phyloP scores from a whole-genome alignment of 1,140 invertebrate species.

The Meteorus sp. region DNA sequence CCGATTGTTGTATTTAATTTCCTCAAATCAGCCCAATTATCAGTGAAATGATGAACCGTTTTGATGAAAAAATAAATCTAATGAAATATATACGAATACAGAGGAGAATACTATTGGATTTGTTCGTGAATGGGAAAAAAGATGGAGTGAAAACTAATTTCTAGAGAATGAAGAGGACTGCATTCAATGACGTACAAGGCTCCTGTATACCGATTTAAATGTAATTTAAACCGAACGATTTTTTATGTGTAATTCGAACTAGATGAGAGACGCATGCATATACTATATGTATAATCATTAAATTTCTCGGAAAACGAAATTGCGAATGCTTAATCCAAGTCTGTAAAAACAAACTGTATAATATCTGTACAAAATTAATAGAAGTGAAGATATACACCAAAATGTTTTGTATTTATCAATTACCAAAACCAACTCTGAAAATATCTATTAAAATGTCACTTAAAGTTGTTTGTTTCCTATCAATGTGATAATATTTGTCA shows the following conservation, averaged over 20 bases:
- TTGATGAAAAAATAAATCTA: too few species aligned
- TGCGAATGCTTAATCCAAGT: conserved; percentile 38
- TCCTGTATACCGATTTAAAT: background rate
- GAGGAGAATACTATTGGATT: background rate
- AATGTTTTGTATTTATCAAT: conserved; percentile 7
- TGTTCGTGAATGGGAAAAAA: background rate
- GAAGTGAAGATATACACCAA: conserved; percentile 42
- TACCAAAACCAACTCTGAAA: background rate
- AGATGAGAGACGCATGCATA: conserved; percentile 11
- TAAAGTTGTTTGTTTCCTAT: too few species aligned
- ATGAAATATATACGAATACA: too few species aligned
- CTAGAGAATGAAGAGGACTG: too few species aligned
- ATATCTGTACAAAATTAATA: conserved; percentile 50
- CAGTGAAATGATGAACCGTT: too few species aligned
- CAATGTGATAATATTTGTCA: too few species aligned
- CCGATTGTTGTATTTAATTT: too few species aligned
- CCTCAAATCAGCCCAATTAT: too few species aligned
- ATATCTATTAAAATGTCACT: too few species aligned
- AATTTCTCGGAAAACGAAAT: conserved; percentile 27
- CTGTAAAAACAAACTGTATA: conserved; percentile 45
- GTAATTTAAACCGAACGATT: conserved; percentile 16
- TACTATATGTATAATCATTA: conserved; percentile 22
- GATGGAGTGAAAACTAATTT: conserved; percentile 30
- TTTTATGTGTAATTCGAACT: conserved; percentile 19
- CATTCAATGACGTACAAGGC: background rate